Conservation (phyloP, 1,140 invertebrate species). For the Galendromus occidentalis region DNA sequence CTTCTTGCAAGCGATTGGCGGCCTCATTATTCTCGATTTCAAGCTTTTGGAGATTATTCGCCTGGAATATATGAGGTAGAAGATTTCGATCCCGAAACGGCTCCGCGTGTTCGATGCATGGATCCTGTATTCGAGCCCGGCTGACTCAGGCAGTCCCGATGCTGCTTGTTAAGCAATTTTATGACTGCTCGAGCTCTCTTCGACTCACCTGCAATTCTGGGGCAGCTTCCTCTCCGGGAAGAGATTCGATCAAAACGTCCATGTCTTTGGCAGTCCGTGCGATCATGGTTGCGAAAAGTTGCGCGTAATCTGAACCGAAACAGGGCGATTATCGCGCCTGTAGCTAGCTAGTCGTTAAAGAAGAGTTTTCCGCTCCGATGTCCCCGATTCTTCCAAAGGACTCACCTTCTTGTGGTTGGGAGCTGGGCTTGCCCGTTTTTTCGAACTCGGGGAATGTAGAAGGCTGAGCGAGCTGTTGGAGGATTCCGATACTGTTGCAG, state of each 20-base stretch:
- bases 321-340: no score
- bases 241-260: slow-evolving; percentile 82
- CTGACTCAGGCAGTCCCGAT: no score
- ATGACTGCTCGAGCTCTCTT: no score
- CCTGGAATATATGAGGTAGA: no score
- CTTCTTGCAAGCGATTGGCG: slow-evolving; percentile 52
- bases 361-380: no score
- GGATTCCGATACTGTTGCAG: slow-evolving; percentile 85
- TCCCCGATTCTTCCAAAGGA: no score
- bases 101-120: no score
- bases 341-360: no score
- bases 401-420: slow-evolving; percentile 49
- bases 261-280: slow-evolving; percentile 86
- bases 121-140: no score
- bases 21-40: slow-evolving; percentile 84
- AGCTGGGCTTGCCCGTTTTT: slow-evolving; percentile 59
- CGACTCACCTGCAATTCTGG: slow-evolving; percentile 65
- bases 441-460: slow-evolving; percentile 83
- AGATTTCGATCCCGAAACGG: no score
- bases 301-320: slow-evolving; percentile 47
- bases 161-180: no score
- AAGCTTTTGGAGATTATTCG: slow-evolving; percentile 57
- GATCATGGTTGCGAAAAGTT: slow-evolving; percentile 52
- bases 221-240: slow-evolving; percentile 81
- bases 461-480: slow-evolving; percentile 80